Evolutionary conservation across 2,113 vertebrate genomes (phyloP).

Genomic region (Actinemys pallida): DNA sequence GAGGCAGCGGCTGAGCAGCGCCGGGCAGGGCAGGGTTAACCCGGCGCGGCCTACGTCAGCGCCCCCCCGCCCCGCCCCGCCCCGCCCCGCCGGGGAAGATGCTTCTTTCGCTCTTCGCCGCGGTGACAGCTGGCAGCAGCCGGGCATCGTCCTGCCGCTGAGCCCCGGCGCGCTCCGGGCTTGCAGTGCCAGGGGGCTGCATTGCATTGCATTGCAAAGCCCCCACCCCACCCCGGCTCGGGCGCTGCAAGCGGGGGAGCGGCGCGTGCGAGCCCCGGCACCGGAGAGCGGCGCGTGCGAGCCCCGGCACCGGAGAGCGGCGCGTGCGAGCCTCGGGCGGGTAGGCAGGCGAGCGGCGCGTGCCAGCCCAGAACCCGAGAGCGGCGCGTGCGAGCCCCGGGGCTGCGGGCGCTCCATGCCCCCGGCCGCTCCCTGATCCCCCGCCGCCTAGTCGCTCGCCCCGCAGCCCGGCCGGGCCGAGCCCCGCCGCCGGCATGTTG

Average conservation of each 20-base stretch:
- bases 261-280: too few relatives aligned
- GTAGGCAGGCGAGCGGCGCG: too few relatives aligned
- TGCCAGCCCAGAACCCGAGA: too few relatives aligned
- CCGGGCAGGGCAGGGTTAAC: conserved; percentile 85
- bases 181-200: background rate
- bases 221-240: too few relatives aligned
- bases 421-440: background rate
- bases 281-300: too few relatives aligned
- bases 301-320: background rate
- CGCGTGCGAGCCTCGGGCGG: background rate
- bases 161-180: background rate
- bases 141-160: conserved; percentile 72
- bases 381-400: background rate
- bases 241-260: too few relatives aligned
- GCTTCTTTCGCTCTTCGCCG: conserved; percentile 73
- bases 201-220: too few relatives aligned
- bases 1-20: conserved; percentile 7
- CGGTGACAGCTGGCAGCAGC: conserved; percentile 71
- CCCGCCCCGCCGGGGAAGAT: conserved; percentile 79
- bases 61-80: conserved; percentile 75
- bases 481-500: conserved; percentile 82
- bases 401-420: background rate
- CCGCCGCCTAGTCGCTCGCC: background rate
- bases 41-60: conserved; percentile 82
- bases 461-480: background rate